Conservation (phyloP, 2,888 invertebrate genomes). For the Brachyptera putata region DNA sequence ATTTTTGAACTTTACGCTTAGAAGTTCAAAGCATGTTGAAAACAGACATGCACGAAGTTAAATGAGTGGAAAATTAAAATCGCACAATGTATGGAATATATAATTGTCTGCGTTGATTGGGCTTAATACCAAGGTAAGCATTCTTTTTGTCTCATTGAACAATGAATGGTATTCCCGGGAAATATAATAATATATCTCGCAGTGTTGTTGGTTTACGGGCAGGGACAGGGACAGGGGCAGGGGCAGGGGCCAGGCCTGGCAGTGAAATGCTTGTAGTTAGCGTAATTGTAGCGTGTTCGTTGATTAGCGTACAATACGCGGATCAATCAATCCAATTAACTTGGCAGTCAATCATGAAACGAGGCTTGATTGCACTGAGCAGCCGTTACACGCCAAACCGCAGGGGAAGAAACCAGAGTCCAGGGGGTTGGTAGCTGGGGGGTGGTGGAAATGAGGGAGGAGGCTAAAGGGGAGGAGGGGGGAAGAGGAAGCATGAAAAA, state of each 20-base stretch:
- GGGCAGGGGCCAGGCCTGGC: too few relatives aligned
- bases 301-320: conserved; percentile 31
- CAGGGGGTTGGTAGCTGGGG: neutral
- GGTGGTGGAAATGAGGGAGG: neutral
- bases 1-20: conserved; percentile 6
- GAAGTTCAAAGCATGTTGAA: neutral
- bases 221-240: too few relatives aligned
- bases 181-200: neutral
- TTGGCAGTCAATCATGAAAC: conserved; percentile 30
- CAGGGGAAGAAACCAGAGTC: conserved; percentile 19
- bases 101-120: neutral
- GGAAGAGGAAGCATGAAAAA: too few relatives aligned
- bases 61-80: conserved; percentile 11
- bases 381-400: conserved; percentile 15
- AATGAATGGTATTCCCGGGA: neutral
- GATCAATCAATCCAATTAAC: conserved; percentile 31
- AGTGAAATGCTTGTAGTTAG: conserved; percentile 20
- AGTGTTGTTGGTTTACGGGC: neutral
- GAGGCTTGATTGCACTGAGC: conserved; percentile 16
- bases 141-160: neutral
- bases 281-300: conserved; percentile 17
- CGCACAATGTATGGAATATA: conserved; percentile 7
- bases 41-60: neutral
- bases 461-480: too few relatives aligned
- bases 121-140: neutral